Base-by-base conservation (phyloP, 1,140 invertebrate genomes). In the Dendrolimus kikuchii region DNA sequence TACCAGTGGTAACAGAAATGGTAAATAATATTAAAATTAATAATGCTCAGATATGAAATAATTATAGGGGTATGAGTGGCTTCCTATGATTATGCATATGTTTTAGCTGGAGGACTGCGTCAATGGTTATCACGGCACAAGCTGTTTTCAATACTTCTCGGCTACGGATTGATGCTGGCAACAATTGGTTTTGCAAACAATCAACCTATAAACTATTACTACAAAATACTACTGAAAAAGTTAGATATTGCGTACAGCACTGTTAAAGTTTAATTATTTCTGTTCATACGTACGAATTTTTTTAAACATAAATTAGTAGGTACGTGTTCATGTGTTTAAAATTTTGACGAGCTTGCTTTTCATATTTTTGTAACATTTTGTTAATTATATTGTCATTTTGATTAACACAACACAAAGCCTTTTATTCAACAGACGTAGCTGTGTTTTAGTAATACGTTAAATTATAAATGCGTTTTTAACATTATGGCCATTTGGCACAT, bases 161-260 rank as follows among this genome's bases (percentile, higher is more conserved):
- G 83, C 37, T 88, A 88, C 53, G 77, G 84, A 46, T 60, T 87
- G 49, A 84, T 88, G 77, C 61, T 88, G 48, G 82, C 82, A 7
- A 84, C 81, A 23, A 86, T 88, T 49, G 86, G 86, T 37, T 79
- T 87, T 46, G 78, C 82, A 41, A 87, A 87, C 51, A 87, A 88
- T 63, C 77, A 86, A 57, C 81, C 81, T 2, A 71, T 86, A 37
- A 68, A 87, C 55, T 86, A 86, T 53, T 88, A 87, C 65, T 87
- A 86, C 53, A 81, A 82, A 77, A 70, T 79, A 49, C 55, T 87
- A 51, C 57, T 86, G 57, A 86, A 84, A 55, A 86, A 84, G 61
- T 58, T 86, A 23, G 80, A 81, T 48, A 48, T 79, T 46, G 80
- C 77, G 37, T 68, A 80, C 23, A 81, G 66, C 55, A 74, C 62